A percentile compares a stretch with the other conserved stretches of the same genome.
Conservation (phyloP, 1,140 invertebrate genomes). For the Nephila pilipes region DNA sequence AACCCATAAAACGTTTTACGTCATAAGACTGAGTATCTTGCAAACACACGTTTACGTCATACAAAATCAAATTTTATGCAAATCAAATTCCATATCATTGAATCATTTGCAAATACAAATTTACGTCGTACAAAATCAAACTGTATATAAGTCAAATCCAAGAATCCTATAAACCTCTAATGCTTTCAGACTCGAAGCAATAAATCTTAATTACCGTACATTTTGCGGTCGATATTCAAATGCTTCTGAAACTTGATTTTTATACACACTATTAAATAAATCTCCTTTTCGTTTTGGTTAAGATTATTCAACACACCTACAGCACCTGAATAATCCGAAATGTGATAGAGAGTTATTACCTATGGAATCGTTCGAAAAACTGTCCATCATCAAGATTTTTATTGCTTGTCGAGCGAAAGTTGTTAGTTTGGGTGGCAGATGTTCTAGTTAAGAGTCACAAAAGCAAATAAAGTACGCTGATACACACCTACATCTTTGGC, state of each 20-base stretch:
- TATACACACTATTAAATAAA: not conserved
- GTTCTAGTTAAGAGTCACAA: not conserved
- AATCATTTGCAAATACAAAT: too few relatives aligned
- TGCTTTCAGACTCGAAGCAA: not conserved
- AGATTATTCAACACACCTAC: not conserved
- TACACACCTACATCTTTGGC: too few relatives aligned
- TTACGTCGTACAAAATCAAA: too few relatives aligned
- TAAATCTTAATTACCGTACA: not conserved
- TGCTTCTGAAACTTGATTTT: not conserved
- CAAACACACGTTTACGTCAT: too few relatives aligned
- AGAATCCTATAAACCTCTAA: not conserved
- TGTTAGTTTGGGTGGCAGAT: not conserved
- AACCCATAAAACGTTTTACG: too few relatives aligned
- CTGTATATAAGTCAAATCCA: too few relatives aligned
- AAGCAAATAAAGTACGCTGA: not conserved
- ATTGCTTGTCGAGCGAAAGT: not conserved
- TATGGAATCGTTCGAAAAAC: not conserved
- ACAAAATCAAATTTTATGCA: too few relatives aligned
- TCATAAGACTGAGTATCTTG: too few relatives aligned
- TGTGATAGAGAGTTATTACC: not conserved
- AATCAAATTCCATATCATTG: too few relatives aligned
- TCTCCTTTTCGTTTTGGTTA: not conserved
- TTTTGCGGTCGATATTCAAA: not conserved
- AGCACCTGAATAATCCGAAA: not conserved
- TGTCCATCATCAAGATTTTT: not conserved